These are phyloP conservation scores for Eubasilissa splendida DNA, from an alignment of 2,888 invertebrate genomes.

Conservation along the genomic window DNA sequence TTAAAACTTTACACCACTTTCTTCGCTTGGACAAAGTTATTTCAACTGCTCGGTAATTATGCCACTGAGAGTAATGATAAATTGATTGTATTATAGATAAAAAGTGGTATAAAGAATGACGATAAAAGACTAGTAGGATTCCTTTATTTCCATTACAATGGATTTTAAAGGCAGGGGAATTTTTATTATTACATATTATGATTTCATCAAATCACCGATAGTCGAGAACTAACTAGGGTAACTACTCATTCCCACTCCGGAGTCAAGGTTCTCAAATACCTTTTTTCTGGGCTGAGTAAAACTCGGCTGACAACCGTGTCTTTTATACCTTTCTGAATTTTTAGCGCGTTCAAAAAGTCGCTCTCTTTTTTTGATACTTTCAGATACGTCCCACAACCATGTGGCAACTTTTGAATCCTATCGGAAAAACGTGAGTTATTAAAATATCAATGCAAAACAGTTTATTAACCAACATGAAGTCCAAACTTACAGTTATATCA, in stretches of 20 bases:
- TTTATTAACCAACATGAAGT: neutral
- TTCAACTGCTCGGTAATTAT: no score
- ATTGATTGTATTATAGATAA: no score
- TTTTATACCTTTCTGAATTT: conserved; percentile 8
- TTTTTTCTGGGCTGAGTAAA: conserved; percentile 22
- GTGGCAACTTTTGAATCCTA: conserved; percentile 45
- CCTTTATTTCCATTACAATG: no score
- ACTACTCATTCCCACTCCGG: conserved; percentile 21
- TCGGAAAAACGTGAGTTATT: conserved; percentile 7
- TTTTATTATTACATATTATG: no score
- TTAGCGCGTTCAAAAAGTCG: conserved; percentile 35
- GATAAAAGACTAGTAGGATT: no score
- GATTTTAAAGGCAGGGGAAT: no score
- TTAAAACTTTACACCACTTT: no score
- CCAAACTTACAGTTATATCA: conserved; percentile 81
- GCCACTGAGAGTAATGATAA: no score
- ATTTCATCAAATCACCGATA: neutral
- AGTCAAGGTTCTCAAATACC: conserved; percentile 39
- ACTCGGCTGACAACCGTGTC: neutral
- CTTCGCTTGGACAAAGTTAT: no score
- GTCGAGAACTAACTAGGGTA: neutral
- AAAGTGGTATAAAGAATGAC: no score
- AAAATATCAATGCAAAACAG: neutral
- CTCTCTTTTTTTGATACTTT: conserved; percentile 41
- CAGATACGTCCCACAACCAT: conserved; percentile 44